Evolutionary conservation across 2,888 invertebrate genomes (phyloP).

Genomic region (Pollenia angustigena): DNA sequence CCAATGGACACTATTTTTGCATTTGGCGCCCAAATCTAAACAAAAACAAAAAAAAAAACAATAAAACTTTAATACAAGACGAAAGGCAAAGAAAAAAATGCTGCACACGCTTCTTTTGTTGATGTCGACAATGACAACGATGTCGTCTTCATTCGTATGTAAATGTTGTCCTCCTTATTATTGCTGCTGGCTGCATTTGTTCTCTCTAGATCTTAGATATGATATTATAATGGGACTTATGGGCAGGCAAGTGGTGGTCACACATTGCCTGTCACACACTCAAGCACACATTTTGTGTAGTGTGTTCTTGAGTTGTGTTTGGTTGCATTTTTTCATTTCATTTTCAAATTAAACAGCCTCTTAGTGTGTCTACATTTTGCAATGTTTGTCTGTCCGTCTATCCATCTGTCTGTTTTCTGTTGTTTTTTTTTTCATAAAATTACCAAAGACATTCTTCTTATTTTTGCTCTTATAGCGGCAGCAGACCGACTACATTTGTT

Average conservation of each 20-base stretch:
- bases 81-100: constrained; percentile 8
- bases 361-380: constrained; percentile 58
- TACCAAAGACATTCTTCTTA: constrained; percentile 25
- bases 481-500: constrained; percentile 52
- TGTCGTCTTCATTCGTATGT: constrained; percentile 66
- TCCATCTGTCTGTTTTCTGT: constrained; percentile 32
- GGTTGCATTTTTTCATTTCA: constrained; percentile 60
- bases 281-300: neutral
- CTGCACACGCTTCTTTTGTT: constrained; percentile 67
- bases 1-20: constrained; percentile 75
- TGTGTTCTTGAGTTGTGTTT: constrained; percentile 49
- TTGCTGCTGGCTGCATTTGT: constrained; percentile 43
- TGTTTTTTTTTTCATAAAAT: constrained; percentile 12
- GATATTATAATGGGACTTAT: constrained; percentile 68
- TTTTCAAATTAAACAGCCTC: constrained; percentile 65
- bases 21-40: constrained; percentile 78
- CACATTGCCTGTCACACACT: constrained; percentile 69
- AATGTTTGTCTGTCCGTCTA: constrained; percentile 31
- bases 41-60: constrained; percentile 31
- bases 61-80: neutral
- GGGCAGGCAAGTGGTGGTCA: constrained; percentile 70
- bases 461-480: constrained; percentile 2
- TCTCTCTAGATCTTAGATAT: constrained; percentile 71
- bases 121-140: constrained; percentile 59
- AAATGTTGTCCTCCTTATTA: constrained; percentile 67